Percentiles rank a stretch among this genome's conserved stretches.
Conservation (phyloP, 1,140 invertebrate species). For the Theocolax elegans region DNA sequence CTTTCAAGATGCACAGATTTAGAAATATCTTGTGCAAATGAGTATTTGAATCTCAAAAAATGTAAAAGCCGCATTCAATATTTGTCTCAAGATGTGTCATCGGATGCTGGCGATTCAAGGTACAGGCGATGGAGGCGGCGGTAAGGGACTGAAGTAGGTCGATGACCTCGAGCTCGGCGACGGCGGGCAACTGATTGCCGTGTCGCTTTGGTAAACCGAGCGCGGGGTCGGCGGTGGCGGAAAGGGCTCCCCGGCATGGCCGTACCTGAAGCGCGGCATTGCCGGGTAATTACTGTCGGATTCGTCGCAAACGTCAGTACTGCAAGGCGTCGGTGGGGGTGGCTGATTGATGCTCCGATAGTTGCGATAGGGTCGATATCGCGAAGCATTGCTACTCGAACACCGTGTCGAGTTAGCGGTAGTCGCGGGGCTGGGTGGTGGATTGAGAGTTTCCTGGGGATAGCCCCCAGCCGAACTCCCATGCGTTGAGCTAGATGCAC, state of each 20-base stretch:
- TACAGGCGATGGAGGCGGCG: constrained; percentile 79
- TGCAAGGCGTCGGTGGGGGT: constrained; percentile 93
- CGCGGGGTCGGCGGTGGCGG: constrained; percentile 87
- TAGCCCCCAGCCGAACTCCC: constrained; percentile 71
- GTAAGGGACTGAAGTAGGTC: constrained; percentile 79
- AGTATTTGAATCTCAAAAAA: too few relatives aligned
- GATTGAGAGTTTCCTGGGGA: constrained; percentile 86
- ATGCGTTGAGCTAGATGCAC: constrained; percentile 82
- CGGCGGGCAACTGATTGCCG: constrained; percentile 76
- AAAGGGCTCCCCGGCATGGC: constrained; percentile 77
- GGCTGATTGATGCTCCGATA: constrained; percentile 85
- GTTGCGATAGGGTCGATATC: constrained; percentile 77
- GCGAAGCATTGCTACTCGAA: constrained; percentile 70
- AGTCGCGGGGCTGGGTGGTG: constrained; percentile 88
- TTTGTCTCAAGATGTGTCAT: constrained; percentile 1
- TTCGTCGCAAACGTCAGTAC: constrained; percentile 93
- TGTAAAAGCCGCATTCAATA: too few relatives aligned
- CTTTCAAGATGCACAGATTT: too few relatives aligned
- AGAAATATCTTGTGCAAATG: too few relatives aligned
- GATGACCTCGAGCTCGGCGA: constrained; percentile 82
- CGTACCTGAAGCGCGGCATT: constrained; percentile 60
- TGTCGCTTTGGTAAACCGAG: constrained; percentile 79
- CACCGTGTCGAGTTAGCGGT: constrained; percentile 71
- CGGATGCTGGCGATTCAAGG: constrained; percentile 52
- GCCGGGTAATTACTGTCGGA: constrained; percentile 78